A percentile compares a stretch with the other conserved stretches of the same genome.
These are phyloP conservation scores for Xestobium rufovillosum DNA, from an alignment of 2,888 invertebrate genomes.

Conservation along the genomic window DNA sequence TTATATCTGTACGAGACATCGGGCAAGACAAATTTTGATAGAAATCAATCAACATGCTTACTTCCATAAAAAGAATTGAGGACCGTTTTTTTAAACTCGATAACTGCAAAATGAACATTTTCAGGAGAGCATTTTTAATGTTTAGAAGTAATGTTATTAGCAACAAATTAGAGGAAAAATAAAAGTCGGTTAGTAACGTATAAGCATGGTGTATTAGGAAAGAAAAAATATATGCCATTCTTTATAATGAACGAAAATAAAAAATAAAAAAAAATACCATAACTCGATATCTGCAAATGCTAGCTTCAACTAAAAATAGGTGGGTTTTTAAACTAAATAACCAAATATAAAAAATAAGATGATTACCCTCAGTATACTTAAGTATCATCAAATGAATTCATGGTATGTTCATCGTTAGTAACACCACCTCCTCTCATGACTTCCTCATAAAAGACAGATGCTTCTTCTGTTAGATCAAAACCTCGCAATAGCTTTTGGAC, in stretches of 20 bases:
- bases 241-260: constrained; percentile 1
- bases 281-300: constrained; percentile 1
- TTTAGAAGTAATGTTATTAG: background rate
- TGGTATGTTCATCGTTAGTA: background rate
- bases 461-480: background rate
- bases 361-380: background rate
- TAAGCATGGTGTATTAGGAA: background rate
- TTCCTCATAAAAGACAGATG: constrained; percentile 1
- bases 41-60: too few relatives aligned
- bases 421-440: constrained; percentile 3
- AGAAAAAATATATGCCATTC: constrained; percentile 1
- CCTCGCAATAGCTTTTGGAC: constrained; percentile 1
- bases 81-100: constrained; percentile 3
- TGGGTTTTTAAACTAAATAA: background rate
- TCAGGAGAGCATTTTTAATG: constrained; percentile 2
- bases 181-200: background rate
- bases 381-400: constrained; percentile 1
- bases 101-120: constrained; percentile 1
- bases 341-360: background rate
- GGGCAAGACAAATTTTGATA: too few relatives aligned
- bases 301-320: constrained; percentile 2
- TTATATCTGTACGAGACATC: too few relatives aligned
- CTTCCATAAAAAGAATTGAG: too few relatives aligned
- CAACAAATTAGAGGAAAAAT: constrained; percentile 1
- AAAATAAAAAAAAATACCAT: constrained; percentile 2